Base-by-base conservation (phyloP, 2,113 vertebrate genomes). In the Nerophis lumbriciformis region DNA sequence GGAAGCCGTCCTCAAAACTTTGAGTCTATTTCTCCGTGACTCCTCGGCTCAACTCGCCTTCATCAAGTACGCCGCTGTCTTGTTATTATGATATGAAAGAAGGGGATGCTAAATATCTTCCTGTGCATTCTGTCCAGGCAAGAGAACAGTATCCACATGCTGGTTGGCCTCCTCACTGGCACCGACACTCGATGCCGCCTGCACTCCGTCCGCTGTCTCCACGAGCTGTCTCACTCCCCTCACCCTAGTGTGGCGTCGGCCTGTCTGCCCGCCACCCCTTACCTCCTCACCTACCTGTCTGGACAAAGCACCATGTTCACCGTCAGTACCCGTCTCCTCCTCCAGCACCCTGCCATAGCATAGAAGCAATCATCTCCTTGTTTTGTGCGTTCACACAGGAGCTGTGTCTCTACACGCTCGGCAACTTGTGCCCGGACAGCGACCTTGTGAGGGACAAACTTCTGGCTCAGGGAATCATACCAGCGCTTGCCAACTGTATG, bases 271-370 rank as follows among this genome's bases (percentile, higher is more conserved):
- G 91, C 93, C 28, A 94, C 95, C 38, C 90, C 96, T 6, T 99
- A 99, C 76, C 93, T 99, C 54, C 91, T 99, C 64, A 99, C 95
- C 0, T 98, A 94, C 79, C 92, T 99, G 69, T 93, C 93, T 0
- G 88, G 95, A 65, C 93, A 93, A 76, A 97, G 94, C 21, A 55
- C 92, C 69, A 92, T 92, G 73, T 92, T 98, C 72, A 94, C 87
- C n/a, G 96, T 98, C 79, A 92, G 93, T 73, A 16, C 2, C 4
- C 13, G 4, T 28, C 4, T 45, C 15, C 38, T 5, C 4, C 19
- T 3, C 48, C 62, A 6, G 1, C 11, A n/a, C 7, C 16, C 2
- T 65, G 7, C 53, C n/a, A 50, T 44, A 48, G 12, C 6, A 16
- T 6, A 28, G 51, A 13, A 5, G 1, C 37, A 37, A 50, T 16